Evolutionary conservation across 2,113 vertebrate genomes (phyloP).

Genomic region (Scatophagus argus): DNA sequence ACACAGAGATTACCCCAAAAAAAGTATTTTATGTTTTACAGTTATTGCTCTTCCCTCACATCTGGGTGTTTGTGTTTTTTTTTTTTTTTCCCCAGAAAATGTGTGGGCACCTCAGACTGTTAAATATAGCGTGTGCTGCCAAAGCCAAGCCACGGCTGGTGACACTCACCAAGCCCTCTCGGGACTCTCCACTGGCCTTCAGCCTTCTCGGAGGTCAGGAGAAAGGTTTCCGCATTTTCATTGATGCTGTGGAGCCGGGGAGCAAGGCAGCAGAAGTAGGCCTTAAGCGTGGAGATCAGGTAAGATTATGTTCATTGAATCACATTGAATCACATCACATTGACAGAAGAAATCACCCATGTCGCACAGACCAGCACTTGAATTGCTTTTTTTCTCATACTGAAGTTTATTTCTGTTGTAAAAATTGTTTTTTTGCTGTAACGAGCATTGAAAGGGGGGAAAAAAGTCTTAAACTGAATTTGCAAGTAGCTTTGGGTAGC

Average conservation of each 20-base stretch:
- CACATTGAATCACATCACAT: no score
- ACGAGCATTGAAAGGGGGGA: constrained; percentile 57
- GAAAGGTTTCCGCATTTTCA: constrained; percentile 96
- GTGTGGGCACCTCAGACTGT: constrained; percentile 96
- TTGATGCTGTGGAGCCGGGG: constrained; percentile 93
- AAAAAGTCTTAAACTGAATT: constrained; percentile 49
- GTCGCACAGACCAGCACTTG: constrained; percentile 22
- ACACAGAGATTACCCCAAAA: accelerated
- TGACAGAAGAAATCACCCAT: not conserved
- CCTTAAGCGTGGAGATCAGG: constrained; percentile 98
- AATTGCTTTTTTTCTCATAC: constrained; percentile 8
- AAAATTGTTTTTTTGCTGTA: constrained; percentile 53
- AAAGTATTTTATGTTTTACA: no score
- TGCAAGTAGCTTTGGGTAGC: constrained; percentile 28
- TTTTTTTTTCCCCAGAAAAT: constrained; percentile 88
- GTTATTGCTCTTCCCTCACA: not conserved
- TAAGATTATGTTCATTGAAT: constrained; percentile 58
- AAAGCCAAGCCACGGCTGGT: constrained; percentile 96
- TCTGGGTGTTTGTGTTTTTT: not conserved
- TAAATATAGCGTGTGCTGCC: constrained; percentile 98
- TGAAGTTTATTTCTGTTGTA: constrained; percentile 40
- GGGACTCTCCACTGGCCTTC: constrained; percentile 95
- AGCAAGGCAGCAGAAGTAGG: constrained; percentile 96
- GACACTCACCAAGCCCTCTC: constrained; percentile 94
- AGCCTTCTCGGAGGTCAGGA: constrained; percentile 95